phyloP scores from a whole-genome alignment of 1,140 invertebrate species.

The Drosophila paulistorum region DNA sequence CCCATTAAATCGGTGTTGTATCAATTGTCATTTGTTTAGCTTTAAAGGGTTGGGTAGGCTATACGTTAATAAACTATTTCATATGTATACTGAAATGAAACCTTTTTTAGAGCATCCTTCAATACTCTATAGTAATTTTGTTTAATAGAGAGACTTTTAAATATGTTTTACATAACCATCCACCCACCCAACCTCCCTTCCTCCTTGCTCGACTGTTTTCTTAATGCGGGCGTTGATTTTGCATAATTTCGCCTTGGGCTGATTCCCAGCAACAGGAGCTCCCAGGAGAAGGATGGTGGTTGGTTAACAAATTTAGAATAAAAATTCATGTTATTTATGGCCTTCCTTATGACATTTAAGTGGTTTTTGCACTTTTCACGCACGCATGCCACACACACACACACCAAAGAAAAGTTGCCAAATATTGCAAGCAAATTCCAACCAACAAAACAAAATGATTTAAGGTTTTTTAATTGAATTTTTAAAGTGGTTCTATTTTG shows the following conservation, averaged over 20 bases:
- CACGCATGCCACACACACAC: conserved; percentile 42
- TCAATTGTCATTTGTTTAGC: background rate
- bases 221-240: conserved; percentile 61
- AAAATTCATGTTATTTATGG: conserved; percentile 67
- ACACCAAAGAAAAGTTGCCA: conserved; percentile 23
- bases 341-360: conserved; percentile 70
- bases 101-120: background rate
- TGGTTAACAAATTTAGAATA: conserved; percentile 42
- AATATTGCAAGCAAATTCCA: conserved; percentile 19
- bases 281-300: conserved; percentile 60
- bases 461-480: conserved; percentile 76
- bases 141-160: background rate
- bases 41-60: background rate
- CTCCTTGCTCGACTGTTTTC: too few relatives aligned
- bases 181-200: background rate
- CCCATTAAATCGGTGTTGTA: conserved; percentile 8
- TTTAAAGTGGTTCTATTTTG: conserved; percentile 61
- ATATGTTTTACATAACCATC: background rate
- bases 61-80: too few relatives aligned
- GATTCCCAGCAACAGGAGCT: conserved; percentile 55
- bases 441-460: conserved; percentile 51
- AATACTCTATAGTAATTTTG: background rate
- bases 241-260: conserved; percentile 60
- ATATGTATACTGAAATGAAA: background rate
- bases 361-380: conserved; percentile 75